Evolutionary conservation across 2,797 vertebrate species (phyloP), one percentile per base, ranked within the genome.

Genomic region (Acrossocheilus fasciatus): DNA sequence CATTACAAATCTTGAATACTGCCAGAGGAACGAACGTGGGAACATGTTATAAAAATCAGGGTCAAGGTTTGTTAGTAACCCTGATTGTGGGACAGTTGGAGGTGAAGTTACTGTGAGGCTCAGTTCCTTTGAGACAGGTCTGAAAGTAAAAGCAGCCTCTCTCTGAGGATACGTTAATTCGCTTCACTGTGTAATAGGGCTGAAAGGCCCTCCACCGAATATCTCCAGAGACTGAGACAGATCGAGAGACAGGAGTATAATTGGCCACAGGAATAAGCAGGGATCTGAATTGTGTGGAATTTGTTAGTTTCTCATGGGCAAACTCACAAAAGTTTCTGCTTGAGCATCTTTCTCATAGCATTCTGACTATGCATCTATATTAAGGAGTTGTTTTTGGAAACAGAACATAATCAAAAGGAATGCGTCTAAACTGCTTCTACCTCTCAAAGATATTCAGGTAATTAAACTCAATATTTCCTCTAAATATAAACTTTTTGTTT

Each of bases 71-170:
- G 64, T 80, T 9, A 78, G 54, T 79, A 74, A 69, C 66, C 34
- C 79, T 69, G 26, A 73, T 39, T 80, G 52, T 64, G 84, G 72
- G 88, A 85, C 17, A 69, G 7, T 73, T 45, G 57, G 52, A 87
- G 83, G 64, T 87, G 62, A 81, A 74, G 77, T 79, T 85, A 52
- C 83, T 11, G 82, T 68, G 81, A 72, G 68, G 80, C 87, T 87
- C 85, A 80, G 50, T 50, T 88, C 83, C 45, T 45, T 43, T 30
- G 75, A 90, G 87, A 86, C 70, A 54, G 36, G 62, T 87, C 50
- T 83, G 82, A 85, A 39, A 75, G 85, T 80, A 85, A 80, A 80
- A 81, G 69, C 70, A 81, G 72, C 69, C 69, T 39, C 76, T 79
- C 83, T 85, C 84, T 73, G 52, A 74, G 80, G 82, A 74, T 78